Evolutionary conservation across 2,888 invertebrate genomes (phyloP).

Genomic region (Oscheius myriophilus): DNA sequence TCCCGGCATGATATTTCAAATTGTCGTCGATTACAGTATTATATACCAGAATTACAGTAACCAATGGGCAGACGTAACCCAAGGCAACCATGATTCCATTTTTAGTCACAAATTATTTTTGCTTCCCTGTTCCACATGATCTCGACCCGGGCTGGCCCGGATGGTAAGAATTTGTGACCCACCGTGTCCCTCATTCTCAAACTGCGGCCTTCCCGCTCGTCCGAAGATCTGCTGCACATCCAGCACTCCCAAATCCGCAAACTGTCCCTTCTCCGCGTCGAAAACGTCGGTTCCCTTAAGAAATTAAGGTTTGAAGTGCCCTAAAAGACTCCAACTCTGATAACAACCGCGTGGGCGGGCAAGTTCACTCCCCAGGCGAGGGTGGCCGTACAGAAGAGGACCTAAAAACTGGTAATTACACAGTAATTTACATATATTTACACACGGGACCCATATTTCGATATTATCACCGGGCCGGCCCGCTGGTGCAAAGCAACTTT

Average conservation of each 20-base stretch:
- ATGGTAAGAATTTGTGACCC: too few species aligned
- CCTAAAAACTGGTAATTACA: constrained; percentile 69
- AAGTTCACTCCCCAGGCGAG: constrained; percentile 99
- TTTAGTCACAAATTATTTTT: too few species aligned
- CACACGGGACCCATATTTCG: background rate
- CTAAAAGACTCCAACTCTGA: constrained; percentile 75
- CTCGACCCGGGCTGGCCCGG: too few species aligned
- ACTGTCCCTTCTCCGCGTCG: constrained; percentile 91
- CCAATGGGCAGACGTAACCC: too few species aligned
- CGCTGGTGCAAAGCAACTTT: too few species aligned
- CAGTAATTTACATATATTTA: background rate
- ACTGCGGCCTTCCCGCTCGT: constrained; percentile 96
- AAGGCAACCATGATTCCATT: too few species aligned
- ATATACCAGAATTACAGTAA: too few species aligned
- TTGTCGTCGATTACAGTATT: too few species aligned
- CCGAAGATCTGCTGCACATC: constrained; percentile 95
- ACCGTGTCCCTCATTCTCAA: constrained; percentile 77
- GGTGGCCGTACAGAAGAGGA: constrained; percentile 93
- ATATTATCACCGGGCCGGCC: too few species aligned
- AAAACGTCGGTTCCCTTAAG: constrained; percentile 92
- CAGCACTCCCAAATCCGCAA: constrained; percentile 92
- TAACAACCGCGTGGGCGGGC: constrained; percentile 96
- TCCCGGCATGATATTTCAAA: too few species aligned
- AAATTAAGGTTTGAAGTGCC: background rate
- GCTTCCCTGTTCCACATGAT: too few species aligned